Base-by-base conservation (phyloP, 2,113 vertebrate species). In the Clarias magur region DNA sequence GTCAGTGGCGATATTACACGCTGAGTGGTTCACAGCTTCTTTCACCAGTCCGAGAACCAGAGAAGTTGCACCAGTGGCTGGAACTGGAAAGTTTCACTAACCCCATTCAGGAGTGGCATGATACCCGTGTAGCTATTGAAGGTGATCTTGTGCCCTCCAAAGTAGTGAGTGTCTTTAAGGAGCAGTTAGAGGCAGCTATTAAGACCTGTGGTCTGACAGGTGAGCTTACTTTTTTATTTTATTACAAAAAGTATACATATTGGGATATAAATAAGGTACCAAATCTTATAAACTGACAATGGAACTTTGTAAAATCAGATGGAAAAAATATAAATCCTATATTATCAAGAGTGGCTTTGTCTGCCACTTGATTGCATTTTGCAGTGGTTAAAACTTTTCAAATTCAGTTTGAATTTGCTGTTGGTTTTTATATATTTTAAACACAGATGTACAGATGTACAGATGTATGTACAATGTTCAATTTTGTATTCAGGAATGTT, bases 11-110 rank as follows among this genome's bases (percentile, higher is more conserved):
- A 3, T 97, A 97, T 88, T 97, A 97, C 88, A 94, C 94, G 0
- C 88, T 96, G 79, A 94, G 90, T 0, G 96, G 96, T 4, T 38
- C 93, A 80, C 92, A 91, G 70, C 95, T 96, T 30, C 90, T 93
- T 75, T 95, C 95, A 48, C 96, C 96, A 0, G 90, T 96, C 80
- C 91, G 93, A 48, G 94, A 95, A 83, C 96, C 96, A 0, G 96
- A 97, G 91, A 95, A 95, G 3, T 59, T 96, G 80, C 94, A 96
- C 57, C 96, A 97, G 56, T 97, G 96, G 96, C 91, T 97, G 80
- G 94, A 95, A 85, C 93, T 94, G 80, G 93, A 96, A 82, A 96
- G 96, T 91, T 97, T 97, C 88, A 79, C 91, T 23, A 96, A 94
- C 92, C 94, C 89, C 86, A 91, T 94, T 19, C 95, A 95, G 89